Evolutionary conservation across 2,888 invertebrate genomes (phyloP), one percentile per base, ranked within the genome.

Genomic region (Syrista parreyssii): DNA sequence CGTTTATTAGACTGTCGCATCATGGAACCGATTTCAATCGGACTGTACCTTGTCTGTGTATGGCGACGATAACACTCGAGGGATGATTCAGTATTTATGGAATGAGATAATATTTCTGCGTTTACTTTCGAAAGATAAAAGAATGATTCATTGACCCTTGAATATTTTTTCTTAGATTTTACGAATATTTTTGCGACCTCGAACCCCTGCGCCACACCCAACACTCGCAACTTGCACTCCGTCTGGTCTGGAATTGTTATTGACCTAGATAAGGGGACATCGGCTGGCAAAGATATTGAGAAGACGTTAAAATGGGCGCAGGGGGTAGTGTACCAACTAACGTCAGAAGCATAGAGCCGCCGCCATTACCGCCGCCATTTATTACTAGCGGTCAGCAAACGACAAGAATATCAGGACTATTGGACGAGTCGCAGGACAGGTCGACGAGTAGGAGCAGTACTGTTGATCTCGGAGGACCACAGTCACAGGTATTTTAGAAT

Each of bases 331-430:
- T 80, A 75, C 80, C 80, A 79, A 40, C 80, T 77, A 73, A 80
- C 77, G 11, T 80, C 80, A 81, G 74, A 82, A 81, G 74, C 68
- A 33, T 80, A 69, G 81, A 84, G 74, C 85, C 86, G 69, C 86
- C 87, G 31, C 85, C 86, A 30, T 80, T 86, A 3, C 81, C 87
- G 30, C 86, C 86, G 11, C 87, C 87, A 30, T 87, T 84, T 81
- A 82, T 83, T 76, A 82, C 82, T 36, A 80, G 84, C 76, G 81
- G 79, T 78, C 76, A 76, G 35, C 33, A 36, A 6, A 75, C 76
- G 11, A 80, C 84, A 12, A 81, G 82, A 74, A 69, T 78, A 32
- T 81, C 83, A 36, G 80, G 80, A 68, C 79, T 78, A 31, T 82
- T 80, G 33, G 82, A 80, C 68, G 79, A 83, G 15, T 80, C 83